Evolutionary conservation across 2,113 vertebrate genomes (phyloP).

Genomic region (Phrynocephalus versicolor): DNA sequence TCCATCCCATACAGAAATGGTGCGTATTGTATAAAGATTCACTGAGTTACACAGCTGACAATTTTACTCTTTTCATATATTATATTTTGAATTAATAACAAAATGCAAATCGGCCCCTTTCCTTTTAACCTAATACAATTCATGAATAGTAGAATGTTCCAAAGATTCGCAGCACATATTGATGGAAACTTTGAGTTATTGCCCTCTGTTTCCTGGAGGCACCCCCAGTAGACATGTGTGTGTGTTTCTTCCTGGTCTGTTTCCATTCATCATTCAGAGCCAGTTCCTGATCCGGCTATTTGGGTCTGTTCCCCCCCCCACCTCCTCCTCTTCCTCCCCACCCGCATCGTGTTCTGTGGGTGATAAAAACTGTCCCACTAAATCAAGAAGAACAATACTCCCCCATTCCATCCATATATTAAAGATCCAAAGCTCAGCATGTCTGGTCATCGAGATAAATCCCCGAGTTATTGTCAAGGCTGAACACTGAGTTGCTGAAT

Average conservation of each 20-base stretch:
- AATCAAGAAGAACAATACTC: conserved; percentile 56
- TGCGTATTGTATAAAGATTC: conserved; percentile 54
- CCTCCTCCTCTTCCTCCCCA: conserved; percentile 2
- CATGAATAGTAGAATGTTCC: conserved; percentile 49
- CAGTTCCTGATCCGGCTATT: not conserved
- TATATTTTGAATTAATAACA: conserved; percentile 57
- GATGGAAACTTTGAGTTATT: conserved; percentile 51
- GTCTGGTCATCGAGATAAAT: conserved; percentile 65
- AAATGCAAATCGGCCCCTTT: conserved; percentile 57
- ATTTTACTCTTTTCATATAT: conserved; percentile 40
- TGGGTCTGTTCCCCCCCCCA: not conserved
- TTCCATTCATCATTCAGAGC: not conserved
- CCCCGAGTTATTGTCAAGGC: conserved; percentile 53
- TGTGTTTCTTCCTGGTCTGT: not conserved
- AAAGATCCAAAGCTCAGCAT: conserved; percentile 46
- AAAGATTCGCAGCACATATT: conserved; percentile 49
- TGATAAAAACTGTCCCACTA: conserved; percentile 48
- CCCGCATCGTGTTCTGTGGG: conserved; percentile 30
- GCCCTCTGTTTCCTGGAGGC: conserved; percentile 40
- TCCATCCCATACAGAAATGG: conserved; percentile 54
- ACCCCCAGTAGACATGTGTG: not conserved
- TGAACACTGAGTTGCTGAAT: conserved; percentile 52
- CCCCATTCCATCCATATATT: conserved; percentile 13
- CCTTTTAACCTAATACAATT: conserved; percentile 37
- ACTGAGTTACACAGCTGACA: conserved; percentile 35